Conservation (phyloP, 1,140 invertebrate genomes). For the Chrysopa pallens region DNA sequence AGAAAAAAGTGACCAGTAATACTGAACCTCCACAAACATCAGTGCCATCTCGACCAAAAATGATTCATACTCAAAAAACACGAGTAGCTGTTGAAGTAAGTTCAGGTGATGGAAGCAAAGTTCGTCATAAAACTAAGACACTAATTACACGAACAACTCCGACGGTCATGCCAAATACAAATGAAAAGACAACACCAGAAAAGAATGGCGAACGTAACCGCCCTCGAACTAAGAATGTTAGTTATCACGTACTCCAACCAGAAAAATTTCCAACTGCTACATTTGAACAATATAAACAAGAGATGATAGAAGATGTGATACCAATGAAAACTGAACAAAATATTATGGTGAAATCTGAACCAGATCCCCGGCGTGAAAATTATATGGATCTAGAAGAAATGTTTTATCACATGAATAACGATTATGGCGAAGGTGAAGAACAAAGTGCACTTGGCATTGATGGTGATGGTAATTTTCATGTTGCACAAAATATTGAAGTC, state of each 20-base stretch:
- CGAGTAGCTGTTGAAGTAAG: constrained; percentile 28
- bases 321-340: background rate
- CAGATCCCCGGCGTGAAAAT: background rate
- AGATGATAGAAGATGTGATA: background rate
- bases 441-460: background rate
- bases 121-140: constrained; percentile 35
- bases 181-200: constrained; percentile 12
- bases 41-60: constrained; percentile 37
- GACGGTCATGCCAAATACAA: constrained; percentile 22
- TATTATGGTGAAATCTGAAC: background rate
- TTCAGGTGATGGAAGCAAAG: constrained; percentile 27
- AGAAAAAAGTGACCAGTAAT: constrained; percentile 16
- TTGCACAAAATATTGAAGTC: background rate
- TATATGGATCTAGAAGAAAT: background rate
- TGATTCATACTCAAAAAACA: constrained; percentile 54
- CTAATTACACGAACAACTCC: constrained; percentile 34
- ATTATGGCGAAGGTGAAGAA: background rate
- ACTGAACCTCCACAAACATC: constrained; percentile 11
- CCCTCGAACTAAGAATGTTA: constrained; percentile 41
- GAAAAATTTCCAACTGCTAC: constrained; percentile 20
- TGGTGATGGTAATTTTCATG: background rate
- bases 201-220: constrained; percentile 27
- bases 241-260: constrained; percentile 31
- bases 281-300: constrained; percentile 6
- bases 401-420: background rate